Evolutionary conservation across 2,113 vertebrate genomes (phyloP), one percentile per base, ranked within the genome.

Genomic region (Passerina amoena): DNA sequence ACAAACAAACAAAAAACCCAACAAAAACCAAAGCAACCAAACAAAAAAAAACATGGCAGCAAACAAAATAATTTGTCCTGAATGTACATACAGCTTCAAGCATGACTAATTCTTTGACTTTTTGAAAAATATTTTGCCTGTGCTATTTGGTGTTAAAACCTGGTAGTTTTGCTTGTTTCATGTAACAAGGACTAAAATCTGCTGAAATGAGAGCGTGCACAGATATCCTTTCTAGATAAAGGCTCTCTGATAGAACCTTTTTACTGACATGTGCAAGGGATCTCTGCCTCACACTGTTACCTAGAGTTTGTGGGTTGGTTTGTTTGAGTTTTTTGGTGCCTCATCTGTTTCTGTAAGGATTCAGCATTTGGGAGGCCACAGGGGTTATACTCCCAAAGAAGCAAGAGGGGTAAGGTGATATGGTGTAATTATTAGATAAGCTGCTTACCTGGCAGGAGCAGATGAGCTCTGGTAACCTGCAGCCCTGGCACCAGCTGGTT

Each of bases 381-480:
- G 44, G 33, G 44, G 15, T 73, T 83, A 53, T 3, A 38, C 38
- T 81, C 38, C 33, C 17, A 30, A 86, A 70, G 77, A 42, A 33
- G 18, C 18, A 28, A 50, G 78, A 45, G 59, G 37, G 77, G 47
- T 83, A 73, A 85, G 54, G 69, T 89, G 73, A 89, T 88, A 40
- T 16, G 44, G 81, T 93, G 30, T 83, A 25, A 73, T 73, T 70
- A 57, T 72, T 86, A 81, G 69, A 21, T 88, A 83, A 95, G 83
- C 86, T 92, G 3, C 93, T 94, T 92, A 86, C 54, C 48, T 80
- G 75, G 63, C 37, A 88, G 61, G 78, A 88, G 88, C 68, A 77
- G 79, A 80, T 88, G 79, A 90, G 40, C 86, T 88, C 37, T 76
- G 66, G 40, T 86, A 72, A 63, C 0, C 0, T 2, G 6, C 40